phyloP scores from a whole-genome alignment of 2,797 vertebrate species.

The Rhinogobio ventralis region DNA sequence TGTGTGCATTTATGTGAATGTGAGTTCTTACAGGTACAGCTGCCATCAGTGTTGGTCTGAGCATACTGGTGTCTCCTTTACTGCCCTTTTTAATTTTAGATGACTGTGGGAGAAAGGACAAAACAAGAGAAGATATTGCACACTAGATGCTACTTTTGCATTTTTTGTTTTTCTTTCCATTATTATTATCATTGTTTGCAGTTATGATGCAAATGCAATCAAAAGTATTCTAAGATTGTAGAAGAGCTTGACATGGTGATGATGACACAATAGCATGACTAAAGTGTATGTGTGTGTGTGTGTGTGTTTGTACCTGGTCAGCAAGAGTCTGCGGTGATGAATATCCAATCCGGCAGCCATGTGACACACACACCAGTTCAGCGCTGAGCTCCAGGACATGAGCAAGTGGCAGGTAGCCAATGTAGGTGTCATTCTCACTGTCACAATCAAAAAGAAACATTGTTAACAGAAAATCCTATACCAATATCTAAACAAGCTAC shows the following conservation, averaged over 20 bases:
- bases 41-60: conserved; percentile 95
- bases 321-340: conserved; percentile 96
- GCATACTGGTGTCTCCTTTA: conserved; percentile 91
- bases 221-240: conserved; percentile 8
- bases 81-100: conserved; percentile 99
- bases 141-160: neutral
- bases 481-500: neutral
- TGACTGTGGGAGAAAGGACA: conserved; percentile 78
- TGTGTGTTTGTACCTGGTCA: conserved; percentile 85
- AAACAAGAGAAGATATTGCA: conserved; percentile 2
- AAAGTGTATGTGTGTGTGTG: neutral
- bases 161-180: neutral
- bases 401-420: conserved; percentile 95
- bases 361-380: conserved; percentile 92
- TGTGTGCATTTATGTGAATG: neutral
- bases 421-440: conserved; percentile 93
- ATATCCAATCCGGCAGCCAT: conserved; percentile 94
- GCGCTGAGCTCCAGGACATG: conserved; percentile 96
- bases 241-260: neutral
- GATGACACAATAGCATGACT: neutral
- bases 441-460: neutral
- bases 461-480: neutral
- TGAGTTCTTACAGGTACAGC: conserved; percentile 89
- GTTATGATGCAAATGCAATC: neutral
- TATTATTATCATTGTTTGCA: neutral